A percentile compares a stretch with the other conserved stretches of the same genome.
Conservation (phyloP, 2,888 invertebrate species). For the Chrysina gloriosa region DNA sequence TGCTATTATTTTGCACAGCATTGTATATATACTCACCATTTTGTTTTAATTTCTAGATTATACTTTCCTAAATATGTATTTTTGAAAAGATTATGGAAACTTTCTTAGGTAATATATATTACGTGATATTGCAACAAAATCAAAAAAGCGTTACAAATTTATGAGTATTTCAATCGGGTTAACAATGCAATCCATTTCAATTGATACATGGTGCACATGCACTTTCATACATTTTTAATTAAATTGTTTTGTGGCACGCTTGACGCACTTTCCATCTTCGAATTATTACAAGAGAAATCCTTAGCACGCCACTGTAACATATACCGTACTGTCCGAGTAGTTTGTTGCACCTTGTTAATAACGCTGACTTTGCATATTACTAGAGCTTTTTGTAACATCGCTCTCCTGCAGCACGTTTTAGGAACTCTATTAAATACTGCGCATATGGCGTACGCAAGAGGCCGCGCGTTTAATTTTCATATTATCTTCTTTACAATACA, state of each 20-base stretch:
- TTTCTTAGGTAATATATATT: too few species aligned
- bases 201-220: neutral
- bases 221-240: neutral
- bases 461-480: slow-evolving; percentile 59
- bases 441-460: slow-evolving; percentile 60
- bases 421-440: slow-evolving; percentile 60
- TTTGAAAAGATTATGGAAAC: too few species aligned
- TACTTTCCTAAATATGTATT: too few species aligned
- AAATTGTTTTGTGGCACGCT: slow-evolving; percentile 12
- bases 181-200: neutral
- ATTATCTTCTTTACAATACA: slow-evolving; percentile 51
- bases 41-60: too few species aligned
- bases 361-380: slow-evolving; percentile 65
- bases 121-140: too few species aligned
- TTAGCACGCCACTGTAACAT: slow-evolving; percentile 52
- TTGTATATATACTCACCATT: too few species aligned
- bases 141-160: neutral
- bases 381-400: slow-evolving; percentile 55
- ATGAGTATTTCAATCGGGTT: neutral
- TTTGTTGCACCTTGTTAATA: slow-evolving; percentile 65
- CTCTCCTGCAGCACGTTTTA: slow-evolving; percentile 58
- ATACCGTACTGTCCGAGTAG: slow-evolving; percentile 52
- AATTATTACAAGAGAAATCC: slow-evolving; percentile 17
- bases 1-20: too few species aligned
- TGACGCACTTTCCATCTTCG: neutral